Conservation (phyloP, 2,888 invertebrate genomes). For the Tiphia femorata region DNA sequence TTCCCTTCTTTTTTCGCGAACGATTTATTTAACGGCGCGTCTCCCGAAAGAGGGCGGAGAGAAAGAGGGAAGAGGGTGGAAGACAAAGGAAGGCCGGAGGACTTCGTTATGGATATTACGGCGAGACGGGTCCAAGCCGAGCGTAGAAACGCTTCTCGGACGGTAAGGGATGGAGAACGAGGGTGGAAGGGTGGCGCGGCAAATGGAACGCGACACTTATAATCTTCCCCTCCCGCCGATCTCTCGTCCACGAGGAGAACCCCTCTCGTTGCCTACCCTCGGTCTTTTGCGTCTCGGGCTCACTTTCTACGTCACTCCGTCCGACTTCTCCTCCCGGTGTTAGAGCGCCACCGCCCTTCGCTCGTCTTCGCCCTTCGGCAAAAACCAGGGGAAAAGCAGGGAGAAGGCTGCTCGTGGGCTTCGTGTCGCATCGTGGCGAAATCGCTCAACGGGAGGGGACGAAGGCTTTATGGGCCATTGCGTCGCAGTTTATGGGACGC, state of each 20-base stretch:
- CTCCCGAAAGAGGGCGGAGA: constrained; percentile 16
- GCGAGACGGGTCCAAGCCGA: constrained; percentile 27
- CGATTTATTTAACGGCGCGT: constrained; percentile 50
- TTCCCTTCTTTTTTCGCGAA: constrained; percentile 31
- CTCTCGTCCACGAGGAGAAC: neutral
- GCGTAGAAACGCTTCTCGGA: constrained; percentile 36
- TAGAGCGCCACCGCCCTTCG: too few species aligned
- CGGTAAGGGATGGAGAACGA: constrained; percentile 31
- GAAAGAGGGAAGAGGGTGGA: neutral
- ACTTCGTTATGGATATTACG: constrained; percentile 51
- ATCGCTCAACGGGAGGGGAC: too few species aligned
- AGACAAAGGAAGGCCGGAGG: constrained; percentile 29
- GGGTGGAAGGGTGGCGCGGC: too few species aligned
- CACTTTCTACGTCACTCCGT: constrained; percentile 23
- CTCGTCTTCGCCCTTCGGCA: too few species aligned
- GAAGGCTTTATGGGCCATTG: too few species aligned
- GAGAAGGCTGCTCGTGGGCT: too few species aligned
- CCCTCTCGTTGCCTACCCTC: neutral
- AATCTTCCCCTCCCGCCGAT: constrained; percentile 41
- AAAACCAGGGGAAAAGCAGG: too few species aligned
- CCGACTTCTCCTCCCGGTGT: too few species aligned
- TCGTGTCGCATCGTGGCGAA: too few species aligned
- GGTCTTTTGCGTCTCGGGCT: too few species aligned
- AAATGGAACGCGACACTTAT: constrained; percentile 57
- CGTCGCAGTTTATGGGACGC: too few species aligned